Percentiles rank a stretch among this genome's conserved stretches.
Conservation (phyloP, 2,113 vertebrate species). For the Struthio camelus region DNA sequence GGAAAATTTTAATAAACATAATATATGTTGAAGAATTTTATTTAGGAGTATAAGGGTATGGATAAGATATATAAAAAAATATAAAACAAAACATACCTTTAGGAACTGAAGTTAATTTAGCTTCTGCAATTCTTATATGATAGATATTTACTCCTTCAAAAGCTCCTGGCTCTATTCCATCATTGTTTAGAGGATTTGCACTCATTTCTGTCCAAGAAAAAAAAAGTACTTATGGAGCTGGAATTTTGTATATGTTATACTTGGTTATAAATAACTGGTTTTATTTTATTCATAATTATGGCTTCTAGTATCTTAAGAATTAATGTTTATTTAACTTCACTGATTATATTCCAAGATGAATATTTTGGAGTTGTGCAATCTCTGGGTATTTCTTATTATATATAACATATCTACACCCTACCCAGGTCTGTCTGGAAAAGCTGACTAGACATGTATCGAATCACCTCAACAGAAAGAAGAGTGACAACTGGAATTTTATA, state of each 20-base stretch:
- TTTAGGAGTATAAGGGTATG: not conserved
- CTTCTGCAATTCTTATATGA: constrained; percentile 92
- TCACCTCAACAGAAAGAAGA: too few species aligned
- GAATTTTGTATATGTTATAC: not conserved
- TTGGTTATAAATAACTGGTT: not conserved
- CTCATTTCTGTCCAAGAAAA: constrained; percentile 86
- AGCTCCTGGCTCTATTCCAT: constrained; percentile 89
- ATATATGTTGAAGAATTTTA: not conserved
- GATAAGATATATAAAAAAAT: not conserved
- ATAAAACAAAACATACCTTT: constrained; percentile 83
- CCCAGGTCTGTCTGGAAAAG: not conserved
- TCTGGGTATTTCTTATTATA: not conserved
- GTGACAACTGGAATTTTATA: not conserved
- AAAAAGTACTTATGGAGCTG: not conserved
- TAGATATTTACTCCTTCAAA: constrained; percentile 91
- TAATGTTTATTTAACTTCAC: not conserved
- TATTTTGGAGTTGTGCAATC: not conserved
- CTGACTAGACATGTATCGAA: not conserved
- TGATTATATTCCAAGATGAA: too few species aligned
- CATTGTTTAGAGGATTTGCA: constrained; percentile 93
- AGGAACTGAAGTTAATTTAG: constrained; percentile 90
- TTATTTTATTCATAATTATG: not conserved
- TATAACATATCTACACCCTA: too few species aligned
- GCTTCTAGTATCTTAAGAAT: not conserved
- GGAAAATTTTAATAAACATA: not conserved